Percentiles rank a stretch among this genome's conserved stretches.
phyloP scores from a whole-genome alignment of 2,888 invertebrate species.

The Rhamphomyia laevipes region DNA sequence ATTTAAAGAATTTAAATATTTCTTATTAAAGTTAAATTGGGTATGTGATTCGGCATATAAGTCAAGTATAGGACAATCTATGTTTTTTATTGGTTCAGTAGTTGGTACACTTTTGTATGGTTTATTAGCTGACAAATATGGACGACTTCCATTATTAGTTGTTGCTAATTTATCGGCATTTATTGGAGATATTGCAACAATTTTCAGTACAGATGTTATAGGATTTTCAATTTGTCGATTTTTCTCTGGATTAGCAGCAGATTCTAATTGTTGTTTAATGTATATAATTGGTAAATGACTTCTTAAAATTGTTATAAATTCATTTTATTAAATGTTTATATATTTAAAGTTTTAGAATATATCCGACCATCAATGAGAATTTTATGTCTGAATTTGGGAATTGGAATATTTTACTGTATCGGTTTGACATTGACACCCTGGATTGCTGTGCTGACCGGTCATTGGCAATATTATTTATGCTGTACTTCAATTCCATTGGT shows the following conservation, averaged over 20 bases:
- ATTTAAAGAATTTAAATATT: too few species aligned
- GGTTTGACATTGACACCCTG: slow-evolving; percentile 38
- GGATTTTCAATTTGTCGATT: slow-evolving; percentile 42
- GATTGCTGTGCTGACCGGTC: slow-evolving; percentile 30
- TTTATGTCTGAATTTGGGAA: slow-evolving; percentile 40
- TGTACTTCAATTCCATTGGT: slow-evolving; percentile 36
- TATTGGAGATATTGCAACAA: slow-evolving; percentile 41
- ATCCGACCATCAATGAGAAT: slow-evolving; percentile 40
- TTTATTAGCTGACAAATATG: slow-evolving; percentile 44
- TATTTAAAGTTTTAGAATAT: slow-evolving; percentile 40
- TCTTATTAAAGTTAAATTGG: slow-evolving; percentile 39
- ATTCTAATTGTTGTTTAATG: slow-evolving; percentile 46
- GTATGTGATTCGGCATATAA: slow-evolving; percentile 45
- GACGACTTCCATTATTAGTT: slow-evolving; percentile 42
- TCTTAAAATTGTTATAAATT: background rate
- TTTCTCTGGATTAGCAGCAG: slow-evolving; percentile 46
- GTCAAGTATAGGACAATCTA: slow-evolving; percentile 44
- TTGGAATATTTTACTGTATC: slow-evolving; percentile 41
- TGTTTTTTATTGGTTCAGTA: slow-evolving; percentile 49
- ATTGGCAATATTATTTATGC: slow-evolving; percentile 38
- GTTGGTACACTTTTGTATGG: slow-evolving; percentile 45
- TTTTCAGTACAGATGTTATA: slow-evolving; percentile 36
- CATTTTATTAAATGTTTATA: background rate
- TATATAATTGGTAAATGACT: slow-evolving; percentile 42
- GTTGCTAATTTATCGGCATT: slow-evolving; percentile 42